Evolutionary conservation across 2,797 vertebrate genomes (phyloP).

Genomic region (Aplochiton taeniatus): DNA sequence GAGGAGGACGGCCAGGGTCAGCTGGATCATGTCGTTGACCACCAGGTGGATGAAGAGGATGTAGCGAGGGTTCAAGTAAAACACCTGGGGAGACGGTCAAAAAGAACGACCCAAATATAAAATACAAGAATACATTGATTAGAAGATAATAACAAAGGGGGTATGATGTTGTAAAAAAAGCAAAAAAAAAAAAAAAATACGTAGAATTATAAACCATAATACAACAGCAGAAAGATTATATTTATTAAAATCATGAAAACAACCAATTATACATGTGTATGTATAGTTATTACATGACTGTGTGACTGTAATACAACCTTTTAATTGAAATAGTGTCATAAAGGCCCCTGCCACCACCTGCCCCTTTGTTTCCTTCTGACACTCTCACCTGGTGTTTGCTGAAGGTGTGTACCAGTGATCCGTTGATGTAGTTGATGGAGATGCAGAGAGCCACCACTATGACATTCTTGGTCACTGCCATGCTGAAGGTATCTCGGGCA

Average conservation of each 20-base stretch:
- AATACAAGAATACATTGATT: not conserved
- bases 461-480: conserved; percentile 67
- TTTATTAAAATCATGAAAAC: too few relatives aligned
- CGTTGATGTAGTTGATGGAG: conserved; percentile 71
- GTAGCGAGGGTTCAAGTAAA: conserved; percentile 67
- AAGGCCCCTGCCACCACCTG: too few relatives aligned
- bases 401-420: conserved; percentile 65
- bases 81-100: conserved; percentile 33
- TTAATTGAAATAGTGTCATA: too few relatives aligned
- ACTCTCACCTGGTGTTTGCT: conserved; percentile 53
- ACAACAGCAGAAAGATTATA: too few relatives aligned
- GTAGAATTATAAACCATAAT: too few relatives aligned
- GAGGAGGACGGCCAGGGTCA: conserved; percentile 49
- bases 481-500: conserved; percentile 57
- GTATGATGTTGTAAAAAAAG: too few relatives aligned
- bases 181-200: too few relatives aligned
- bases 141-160: too few relatives aligned
- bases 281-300: too few relatives aligned
- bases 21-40: conserved; percentile 70
- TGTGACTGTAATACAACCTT: too few relatives aligned
- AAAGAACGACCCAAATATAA: not conserved
- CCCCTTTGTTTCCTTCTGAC: not conserved
- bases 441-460: conserved; percentile 64
- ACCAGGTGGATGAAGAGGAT: conserved; percentile 75
- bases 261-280: too few relatives aligned